Base-by-base conservation (phyloP, 2,797 vertebrate genomes). In the Sylvia borin region DNA sequence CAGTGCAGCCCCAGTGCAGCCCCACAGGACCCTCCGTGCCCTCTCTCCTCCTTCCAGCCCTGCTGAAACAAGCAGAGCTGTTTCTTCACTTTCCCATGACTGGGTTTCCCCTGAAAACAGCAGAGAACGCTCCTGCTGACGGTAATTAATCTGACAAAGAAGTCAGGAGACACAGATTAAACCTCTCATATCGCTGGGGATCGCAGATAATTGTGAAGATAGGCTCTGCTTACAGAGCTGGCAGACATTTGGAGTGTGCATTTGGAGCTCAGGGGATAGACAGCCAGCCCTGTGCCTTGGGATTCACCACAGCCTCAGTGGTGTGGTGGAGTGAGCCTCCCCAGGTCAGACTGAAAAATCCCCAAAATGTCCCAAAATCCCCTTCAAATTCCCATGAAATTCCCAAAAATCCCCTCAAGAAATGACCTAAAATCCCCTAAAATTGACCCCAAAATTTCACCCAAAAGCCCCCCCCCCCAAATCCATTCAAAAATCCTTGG, bases 121-220 rank as follows among this genome's bases (percentile, higher is more conserved):
- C 94, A 96, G 73, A 83, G 96, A 93, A 93, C 9, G 12, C 43
- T 50, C 7, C 48, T 14, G 48, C 54, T 90, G 85, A 83, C 11
- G 76, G 55, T 81, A 93, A 94, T 92, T 81, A 91, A 95, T 91
- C 85, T 88, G 91, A 94, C 82, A 86, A 86, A 92, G 91, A 45
- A 96, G 78, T 94, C 91, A 96, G 93, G 78, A 96, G 93, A 51
- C 47, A 16, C 87, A 60, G 92, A 93, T 93, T 94, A 95, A 93
- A 18, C 5, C 47, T 53, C 91, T 91, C 8, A 0, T 70, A 91
- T 94, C 95, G 25, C 78, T 7, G 70, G 40, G 75, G 91, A 93
- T 94, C 75, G 15, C 2, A 17, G 87, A 77, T 85, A 85, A 94
- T 75, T 88, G 92, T 16, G 14, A 43, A 76, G 90, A 97, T 83